Evolutionary conservation across 2,113 vertebrate species (phyloP), one percentile per base, ranked within the genome.

Genomic region (Myanophis thanlyinensis): DNA sequence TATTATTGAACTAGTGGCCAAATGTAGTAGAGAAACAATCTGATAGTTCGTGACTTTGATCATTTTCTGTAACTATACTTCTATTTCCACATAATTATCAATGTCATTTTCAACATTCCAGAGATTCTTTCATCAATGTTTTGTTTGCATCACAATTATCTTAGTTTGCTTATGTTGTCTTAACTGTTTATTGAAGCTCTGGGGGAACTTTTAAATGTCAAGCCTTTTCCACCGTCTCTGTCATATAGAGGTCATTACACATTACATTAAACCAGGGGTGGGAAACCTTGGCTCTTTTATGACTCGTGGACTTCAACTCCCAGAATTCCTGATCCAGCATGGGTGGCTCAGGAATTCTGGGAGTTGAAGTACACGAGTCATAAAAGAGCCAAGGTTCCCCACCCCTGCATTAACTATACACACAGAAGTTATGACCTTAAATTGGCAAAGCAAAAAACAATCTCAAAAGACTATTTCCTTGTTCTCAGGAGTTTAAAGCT

Each of bases 381-480:
- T n/a, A n/a, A n/a, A n/a, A n/a, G n/a, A n/a, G n/a, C n/a, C n/a
- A n/a, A n/a, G n/a, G n/a, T n/a, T n/a, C n/a, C n/a, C n/a, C n/a
- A n/a, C n/a, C n/a, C n/a, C n/a, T n/a, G n/a, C n/a, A n/a, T n/a
- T n/a, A n/a, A n/a, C 20, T 54, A 54, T 54, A 54, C 93, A 95
- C 59, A 62, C 59, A n/a, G 59, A 62, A 62, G 27, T 62, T 62
- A 62, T 12, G 59, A 94, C 67, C 67, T 90, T 91, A 46, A 35
- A n/a, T 67, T 80, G 92, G 44, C 56, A 94, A 90, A 94, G 91
- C 89, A 40, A 92, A 89, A 88, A 90, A 87, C 87, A 89, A 93
- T 87, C 53, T 53, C 20, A n/a, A 6, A 94, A 54, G 2, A 6
- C 4, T 93, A 48, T 22, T 20, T 44, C 40, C 51, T 49, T 94